Conservation (phyloP, 1,140 invertebrate species). For the Chionoecetes opilio region DNA sequence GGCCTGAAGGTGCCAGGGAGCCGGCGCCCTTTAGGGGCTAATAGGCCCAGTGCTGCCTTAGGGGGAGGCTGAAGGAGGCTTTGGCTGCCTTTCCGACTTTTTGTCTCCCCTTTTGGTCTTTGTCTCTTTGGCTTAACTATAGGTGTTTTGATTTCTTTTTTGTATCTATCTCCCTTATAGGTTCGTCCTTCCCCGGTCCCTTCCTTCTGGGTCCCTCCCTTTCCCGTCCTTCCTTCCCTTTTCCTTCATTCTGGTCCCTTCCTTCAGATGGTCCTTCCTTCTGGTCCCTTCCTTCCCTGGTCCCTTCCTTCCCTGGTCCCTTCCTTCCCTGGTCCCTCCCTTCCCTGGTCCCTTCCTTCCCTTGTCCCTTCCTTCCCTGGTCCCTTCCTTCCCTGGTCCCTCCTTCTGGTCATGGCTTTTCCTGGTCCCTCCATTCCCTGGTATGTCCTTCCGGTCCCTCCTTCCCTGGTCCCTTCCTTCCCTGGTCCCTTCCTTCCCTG, state of each 20-base stretch:
- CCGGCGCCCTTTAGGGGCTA: too few relatives aligned
- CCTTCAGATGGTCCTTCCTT: not conserved
- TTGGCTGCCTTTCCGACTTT: not conserved
- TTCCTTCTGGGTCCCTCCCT: not conserved
- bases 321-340: not conserved
- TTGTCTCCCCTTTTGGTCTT: not conserved
- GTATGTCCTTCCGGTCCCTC: too few relatives aligned
- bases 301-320: not conserved
- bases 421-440: too few relatives aligned
- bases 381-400: too few relatives aligned
- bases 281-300: not conserved
- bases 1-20: too few relatives aligned
- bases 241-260: not conserved
- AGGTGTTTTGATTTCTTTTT: not conserved
- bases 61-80: not conserved
- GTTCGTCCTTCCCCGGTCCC: not conserved
- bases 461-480: not conserved
- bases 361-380: too few relatives aligned
- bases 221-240: not conserved
- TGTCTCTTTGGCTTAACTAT: not conserved
- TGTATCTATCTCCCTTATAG: not conserved
- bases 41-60: too few relatives aligned
- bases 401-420: too few relatives aligned
- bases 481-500: not conserved
- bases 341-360: not conserved